Percentiles rank a stretch among this genome's conserved stretches.
Conservation (phyloP, 2,113 vertebrate genomes). For the Ifrita kowaldi region DNA sequence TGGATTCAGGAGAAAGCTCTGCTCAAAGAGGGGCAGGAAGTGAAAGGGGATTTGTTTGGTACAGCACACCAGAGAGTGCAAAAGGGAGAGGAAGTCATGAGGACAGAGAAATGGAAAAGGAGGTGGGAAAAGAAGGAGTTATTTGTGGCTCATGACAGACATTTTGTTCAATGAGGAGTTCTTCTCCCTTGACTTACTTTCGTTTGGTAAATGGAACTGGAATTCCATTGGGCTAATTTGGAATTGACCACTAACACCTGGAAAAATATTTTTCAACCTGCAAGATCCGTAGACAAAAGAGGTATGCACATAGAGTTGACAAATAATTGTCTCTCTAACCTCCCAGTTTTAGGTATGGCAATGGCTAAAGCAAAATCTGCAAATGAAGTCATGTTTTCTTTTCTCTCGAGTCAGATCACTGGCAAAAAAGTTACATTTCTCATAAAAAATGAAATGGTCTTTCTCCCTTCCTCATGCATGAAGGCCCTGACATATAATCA, state of each 20-base stretch:
- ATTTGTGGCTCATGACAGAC: neutral
- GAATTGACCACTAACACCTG: neutral
- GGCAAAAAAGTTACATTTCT: neutral
- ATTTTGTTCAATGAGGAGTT: neutral
- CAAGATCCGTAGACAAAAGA: neutral
- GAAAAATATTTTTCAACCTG: neutral
- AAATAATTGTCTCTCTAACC: neutral
- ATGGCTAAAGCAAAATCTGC: neutral
- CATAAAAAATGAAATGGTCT: neutral
- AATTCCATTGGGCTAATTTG: neutral
- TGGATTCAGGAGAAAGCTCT: neutral
- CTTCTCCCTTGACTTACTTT: neutral
- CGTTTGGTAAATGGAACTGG: neutral
- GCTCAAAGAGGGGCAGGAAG: neutral
- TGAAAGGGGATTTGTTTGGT: neutral
- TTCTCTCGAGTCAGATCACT: neutral
- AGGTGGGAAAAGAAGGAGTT: neutral
- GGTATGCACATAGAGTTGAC: accelerated
- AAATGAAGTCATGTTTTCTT: neutral
- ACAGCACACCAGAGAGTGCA: neutral
- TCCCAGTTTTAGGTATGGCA: neutral
- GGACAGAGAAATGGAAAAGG: neutral
- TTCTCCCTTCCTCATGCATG: neutral
- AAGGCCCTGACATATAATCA: neutral
- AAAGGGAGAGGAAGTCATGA: neutral